Evolutionary conservation across 2,797 vertebrate species (phyloP).

Genomic region (Lacerta viridis): DNA sequence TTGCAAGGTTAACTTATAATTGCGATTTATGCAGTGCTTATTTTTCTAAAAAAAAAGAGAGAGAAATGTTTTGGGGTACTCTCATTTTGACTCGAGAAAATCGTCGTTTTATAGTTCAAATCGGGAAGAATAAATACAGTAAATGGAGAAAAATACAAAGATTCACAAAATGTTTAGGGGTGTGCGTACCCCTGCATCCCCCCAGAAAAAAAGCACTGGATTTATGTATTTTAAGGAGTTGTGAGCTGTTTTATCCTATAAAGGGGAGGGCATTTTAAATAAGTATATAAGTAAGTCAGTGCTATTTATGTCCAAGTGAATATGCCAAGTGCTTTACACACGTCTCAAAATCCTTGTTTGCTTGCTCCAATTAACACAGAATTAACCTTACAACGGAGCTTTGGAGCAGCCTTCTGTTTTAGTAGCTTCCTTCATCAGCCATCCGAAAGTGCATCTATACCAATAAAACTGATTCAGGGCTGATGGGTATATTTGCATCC

Average conservation of each 20-base stretch:
- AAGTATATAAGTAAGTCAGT: neutral
- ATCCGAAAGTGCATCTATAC: constrained; percentile 68
- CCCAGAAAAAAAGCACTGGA: too few relatives aligned
- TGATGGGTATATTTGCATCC: constrained; percentile 71
- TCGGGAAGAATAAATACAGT: too few relatives aligned
- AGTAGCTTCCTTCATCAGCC: constrained; percentile 58
- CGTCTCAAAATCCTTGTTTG: constrained; percentile 19
- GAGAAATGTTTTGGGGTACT: too few relatives aligned
- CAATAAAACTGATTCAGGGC: constrained; percentile 73
- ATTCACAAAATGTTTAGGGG: too few relatives aligned
- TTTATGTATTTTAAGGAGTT: too few relatives aligned
- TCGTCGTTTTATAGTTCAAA: too few relatives aligned
- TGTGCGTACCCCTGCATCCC: too few relatives aligned
- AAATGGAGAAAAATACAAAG: too few relatives aligned
- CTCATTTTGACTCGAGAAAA: too few relatives aligned
- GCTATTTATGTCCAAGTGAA: neutral
- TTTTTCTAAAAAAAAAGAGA: too few relatives aligned
- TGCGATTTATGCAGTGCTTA: too few relatives aligned
- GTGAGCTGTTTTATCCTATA: neutral
- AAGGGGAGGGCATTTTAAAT: neutral
- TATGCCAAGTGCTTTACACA: neutral
- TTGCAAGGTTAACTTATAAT: too few relatives aligned
- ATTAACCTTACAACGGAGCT: constrained; percentile 53
- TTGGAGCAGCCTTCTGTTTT: constrained; percentile 49
- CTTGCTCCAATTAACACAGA: constrained; percentile 58